Base-by-base conservation (phyloP, 2,888 invertebrate species). In the Nephrotoma appendiculata region DNA sequence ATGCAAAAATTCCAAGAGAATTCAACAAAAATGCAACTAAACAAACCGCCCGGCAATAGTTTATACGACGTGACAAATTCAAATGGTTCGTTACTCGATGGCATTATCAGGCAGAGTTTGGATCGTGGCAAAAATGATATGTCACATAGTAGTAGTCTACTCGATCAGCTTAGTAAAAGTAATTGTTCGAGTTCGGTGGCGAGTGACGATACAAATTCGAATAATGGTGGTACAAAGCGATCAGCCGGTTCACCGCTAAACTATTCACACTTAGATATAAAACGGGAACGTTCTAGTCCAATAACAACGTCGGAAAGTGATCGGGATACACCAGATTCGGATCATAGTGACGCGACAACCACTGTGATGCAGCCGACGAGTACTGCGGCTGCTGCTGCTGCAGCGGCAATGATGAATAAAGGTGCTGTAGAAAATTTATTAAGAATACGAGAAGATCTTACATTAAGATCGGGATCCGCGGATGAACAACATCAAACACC, bases 1-100 rank as follows among this genome's bases (percentile, higher is more conserved):
- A 95, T 96, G 93, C 95, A 96, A 89, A 93, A 95, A 87, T 92
- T 96, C 88, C 95, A 96, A 89, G 96, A 96, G 89, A 95, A 96
- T 88, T 93, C 93, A 86, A 92, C 93, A 44, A 92, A 93, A 87
- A 88, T 90, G 87, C 88, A 19, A 71, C 88, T 48, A 71, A 42
- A 87, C 48, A 71, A 87, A 43, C 88, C 88, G 44, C 88, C 89
- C 88, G 87, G 88, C 87, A 88, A 48, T 88, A 94, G 93, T 86
- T 90, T 95, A 86, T 93, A 96, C 93, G 93, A 95, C 90, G 93
- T 93, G 19, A 92, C 93, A 84, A 93, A 93, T 5, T 94, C 95
- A 88, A 96, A 96, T 88, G 96, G 96, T 87, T 93, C 94, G 89
- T 96, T 96, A 90, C 93, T 96, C 86, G 96, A 97, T 90, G 96